Base-by-base conservation (phyloP, 2,113 vertebrate species). In the Triplophysa rosa region DNA sequence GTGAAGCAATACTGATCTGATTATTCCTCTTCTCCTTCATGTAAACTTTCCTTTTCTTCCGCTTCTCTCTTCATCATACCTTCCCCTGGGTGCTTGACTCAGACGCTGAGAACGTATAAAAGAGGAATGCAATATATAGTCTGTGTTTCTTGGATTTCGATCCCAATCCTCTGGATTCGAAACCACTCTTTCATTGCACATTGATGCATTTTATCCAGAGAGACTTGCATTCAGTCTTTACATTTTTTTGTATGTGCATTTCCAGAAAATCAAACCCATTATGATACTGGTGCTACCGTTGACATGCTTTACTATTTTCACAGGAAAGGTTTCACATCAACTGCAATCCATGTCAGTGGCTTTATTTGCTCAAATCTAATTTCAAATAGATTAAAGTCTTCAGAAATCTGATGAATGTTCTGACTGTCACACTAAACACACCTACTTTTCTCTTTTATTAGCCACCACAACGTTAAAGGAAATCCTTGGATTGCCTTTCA, bases 401-500 rank as follows among this genome's bases (percentile, higher is more conserved):
- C 26, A 26, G 26, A 26, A 26, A 26, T 2, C 26, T 1, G 26
- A 26, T 26, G 2, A 26, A 37, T 37, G 33, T 37, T 37, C 7
- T 7, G 33, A 37, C 6, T 37, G 33, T 7, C 33, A 7, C 33
- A 37, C 5, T 37, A 37, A 37, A 19, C 42, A 13, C 37, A 23
- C 42, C 68, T 67, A 66, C 47, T 23, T 61, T 11, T 73, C 3
- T 17, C 16, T 54, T 68, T 67, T 2, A 65, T 59, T 74, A 23
- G 67, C 42, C 21, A 37, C 42, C 19, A 33, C 47, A 79, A 71
- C 67, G 58, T 80, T 72, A 56, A 80, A 80, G 66, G 21, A 66
- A 80, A 80, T 42, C 56, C 72, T 73, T 72, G 56, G 54, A 73
- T 66, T 80, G 69, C 68, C 47, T 56, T 16, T 21, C 58, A 64